phyloP scores from a whole-genome alignment of 1,140 invertebrate species.

The Rhagoletis zephyria region DNA sequence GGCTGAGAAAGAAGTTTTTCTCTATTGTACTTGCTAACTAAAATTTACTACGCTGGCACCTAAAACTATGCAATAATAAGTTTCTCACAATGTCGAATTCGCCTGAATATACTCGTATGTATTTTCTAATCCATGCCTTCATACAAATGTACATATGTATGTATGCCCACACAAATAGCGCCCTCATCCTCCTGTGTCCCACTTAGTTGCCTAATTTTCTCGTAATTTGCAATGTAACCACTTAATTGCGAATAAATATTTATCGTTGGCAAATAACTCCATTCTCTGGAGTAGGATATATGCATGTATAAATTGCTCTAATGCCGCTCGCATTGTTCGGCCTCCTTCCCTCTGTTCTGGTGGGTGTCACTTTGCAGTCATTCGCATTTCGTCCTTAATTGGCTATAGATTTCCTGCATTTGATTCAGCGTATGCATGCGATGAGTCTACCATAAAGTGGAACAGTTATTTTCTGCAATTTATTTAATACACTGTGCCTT shows the following conservation, averaged over 20 bases:
- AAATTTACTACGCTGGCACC: too few species aligned
- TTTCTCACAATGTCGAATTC: too few species aligned
- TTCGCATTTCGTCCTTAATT: conserved; percentile 2
- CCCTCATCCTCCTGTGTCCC: too few species aligned
- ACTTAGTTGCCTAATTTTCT: not conserved
- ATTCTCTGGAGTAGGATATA: not conserved
- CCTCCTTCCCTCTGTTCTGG: too few species aligned
- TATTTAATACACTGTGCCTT: not conserved
- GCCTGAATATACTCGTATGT: too few species aligned
- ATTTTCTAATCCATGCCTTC: too few species aligned
- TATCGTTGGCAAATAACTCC: not conserved
- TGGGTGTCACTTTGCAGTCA: not conserved
- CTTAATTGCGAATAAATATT: conserved; percentile 17
- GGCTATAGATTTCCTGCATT: not conserved
- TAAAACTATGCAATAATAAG: too few species aligned
- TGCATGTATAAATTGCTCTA: not conserved
- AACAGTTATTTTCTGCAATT: not conserved
- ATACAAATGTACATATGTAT: not conserved
- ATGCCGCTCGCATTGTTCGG: too few species aligned
- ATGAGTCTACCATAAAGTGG: not conserved
- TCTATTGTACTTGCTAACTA: too few species aligned
- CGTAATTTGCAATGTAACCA: not conserved
- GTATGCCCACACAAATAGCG: not conserved
- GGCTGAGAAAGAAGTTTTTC: too few species aligned
- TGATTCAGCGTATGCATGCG: not conserved